Conservation (phyloP, 1,140 invertebrate genomes). For the Bombus consobrinus region DNA sequence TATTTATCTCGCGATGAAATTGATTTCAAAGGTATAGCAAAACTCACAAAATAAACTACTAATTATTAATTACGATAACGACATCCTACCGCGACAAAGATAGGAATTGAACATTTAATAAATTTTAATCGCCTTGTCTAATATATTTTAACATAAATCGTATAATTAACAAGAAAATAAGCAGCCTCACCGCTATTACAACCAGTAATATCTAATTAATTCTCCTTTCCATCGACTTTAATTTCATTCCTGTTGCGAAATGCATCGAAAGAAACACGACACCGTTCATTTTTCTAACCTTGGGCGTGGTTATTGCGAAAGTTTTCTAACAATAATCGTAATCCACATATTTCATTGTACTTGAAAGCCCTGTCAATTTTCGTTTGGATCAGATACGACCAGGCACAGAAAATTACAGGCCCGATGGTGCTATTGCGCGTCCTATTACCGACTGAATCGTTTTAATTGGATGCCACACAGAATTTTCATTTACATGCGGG, state of each 20-base stretch:
- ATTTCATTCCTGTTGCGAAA: not conserved
- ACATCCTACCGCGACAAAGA: not conserved
- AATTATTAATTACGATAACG: not conserved
- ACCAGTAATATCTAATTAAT: not conserved
- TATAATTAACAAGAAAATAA: not conserved
- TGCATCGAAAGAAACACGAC: not conserved
- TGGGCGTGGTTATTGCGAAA: not conserved
- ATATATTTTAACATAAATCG: not conserved
- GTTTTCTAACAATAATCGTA: not conserved
- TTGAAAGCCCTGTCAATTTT: not conserved
- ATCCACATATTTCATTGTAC: not conserved
- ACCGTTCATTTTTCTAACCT: constrained; percentile 5
- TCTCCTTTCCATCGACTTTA: not conserved
- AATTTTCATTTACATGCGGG: constrained; percentile 17
- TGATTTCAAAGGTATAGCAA: not conserved
- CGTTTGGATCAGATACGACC: not conserved
- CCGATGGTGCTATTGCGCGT: not conserved
- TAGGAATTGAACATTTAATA: not conserved
- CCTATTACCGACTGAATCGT: not conserved
- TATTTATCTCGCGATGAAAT: too few relatives aligned
- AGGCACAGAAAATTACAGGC: constrained; percentile 2
- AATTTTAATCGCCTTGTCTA: not conserved
- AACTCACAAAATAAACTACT: not conserved
- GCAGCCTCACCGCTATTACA: not conserved
- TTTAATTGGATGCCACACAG: constrained; percentile 8